These are phyloP conservation scores for Gracilinanus agilis DNA, from an alignment of 2,113 vertebrate genomes.

Conservation along the genomic window DNA sequence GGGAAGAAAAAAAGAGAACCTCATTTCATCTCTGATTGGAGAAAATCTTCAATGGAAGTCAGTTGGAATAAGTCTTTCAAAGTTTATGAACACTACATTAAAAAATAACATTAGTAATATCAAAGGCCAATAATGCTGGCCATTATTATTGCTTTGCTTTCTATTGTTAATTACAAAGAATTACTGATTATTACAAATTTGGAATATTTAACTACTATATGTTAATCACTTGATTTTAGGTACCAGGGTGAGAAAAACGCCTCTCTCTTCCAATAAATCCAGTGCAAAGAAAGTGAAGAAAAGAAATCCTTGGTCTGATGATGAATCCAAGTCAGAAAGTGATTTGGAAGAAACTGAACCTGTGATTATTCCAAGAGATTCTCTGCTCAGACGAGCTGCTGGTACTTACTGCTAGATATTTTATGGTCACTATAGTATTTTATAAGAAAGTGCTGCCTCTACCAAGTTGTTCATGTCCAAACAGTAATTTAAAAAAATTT, in stretches of 20 bases:
- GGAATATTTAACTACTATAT: not conserved
- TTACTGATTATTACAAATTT: not conserved
- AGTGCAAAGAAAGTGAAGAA: conserved; percentile 94
- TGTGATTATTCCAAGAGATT: conserved; percentile 95
- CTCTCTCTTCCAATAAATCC: conserved; percentile 87
- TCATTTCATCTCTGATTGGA: not conserved
- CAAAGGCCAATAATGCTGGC: not conserved
- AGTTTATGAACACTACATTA: conserved; percentile 2
- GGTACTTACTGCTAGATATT: conserved; percentile 86
- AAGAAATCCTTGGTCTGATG: conserved; percentile 98
- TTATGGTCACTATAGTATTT: conserved; percentile 41
- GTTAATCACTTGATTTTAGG: conserved; percentile 82
- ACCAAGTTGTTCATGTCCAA: conserved; percentile 3
- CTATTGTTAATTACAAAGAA: not conserved
- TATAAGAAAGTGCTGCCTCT: conserved; percentile 21
- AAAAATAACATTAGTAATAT: not conserved
- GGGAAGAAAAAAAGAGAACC: too few relatives aligned
- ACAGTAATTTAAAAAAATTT: not conserved
- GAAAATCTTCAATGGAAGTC: not conserved
- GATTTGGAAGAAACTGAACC: conserved; percentile 93
- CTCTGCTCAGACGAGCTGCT: conserved; percentile 94
- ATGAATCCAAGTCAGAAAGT: conserved; percentile 95
- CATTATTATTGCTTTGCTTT: not conserved
- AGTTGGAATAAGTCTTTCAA: conserved; percentile 34
- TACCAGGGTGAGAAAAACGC: conserved; percentile 91